phyloP scores from a whole-genome alignment of 2,797 vertebrate genomes.

The Poeciliopsis turneri region DNA sequence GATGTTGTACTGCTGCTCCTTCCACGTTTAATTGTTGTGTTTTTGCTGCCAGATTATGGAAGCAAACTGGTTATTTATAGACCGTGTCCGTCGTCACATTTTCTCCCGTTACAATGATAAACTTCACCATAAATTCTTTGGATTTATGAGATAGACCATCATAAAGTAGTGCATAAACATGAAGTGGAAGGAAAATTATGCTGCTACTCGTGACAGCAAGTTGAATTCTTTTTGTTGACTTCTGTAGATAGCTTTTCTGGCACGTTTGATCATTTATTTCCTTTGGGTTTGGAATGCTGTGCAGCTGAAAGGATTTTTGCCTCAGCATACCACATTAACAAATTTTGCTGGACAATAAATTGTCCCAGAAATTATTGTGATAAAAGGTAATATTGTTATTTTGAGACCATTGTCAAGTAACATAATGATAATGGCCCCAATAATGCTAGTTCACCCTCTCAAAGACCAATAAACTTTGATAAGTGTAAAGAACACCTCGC shows the following conservation, averaged over 20 bases:
- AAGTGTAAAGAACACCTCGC: too few species aligned
- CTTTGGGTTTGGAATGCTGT: neutral
- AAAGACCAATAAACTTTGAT: too few species aligned
- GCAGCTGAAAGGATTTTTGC: neutral
- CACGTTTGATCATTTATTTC: neutral
- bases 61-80: neutral
- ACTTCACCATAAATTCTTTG: neutral
- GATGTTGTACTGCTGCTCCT: neutral
- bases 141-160: neutral
- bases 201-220: neutral
- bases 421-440: too few species aligned
- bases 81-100: neutral
- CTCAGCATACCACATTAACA: too few species aligned
- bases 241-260: neutral
- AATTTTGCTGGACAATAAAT: too few species aligned
- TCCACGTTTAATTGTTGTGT: neutral
- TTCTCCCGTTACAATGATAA: neutral
- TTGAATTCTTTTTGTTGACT: neutral
- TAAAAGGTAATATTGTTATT: too few species aligned
- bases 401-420: too few species aligned
- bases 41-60: slow-evolving; percentile 20
- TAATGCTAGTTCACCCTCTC: too few species aligned
- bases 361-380: too few species aligned
- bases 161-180: neutral
- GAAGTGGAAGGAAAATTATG: neutral